Evolutionary conservation across 2,888 invertebrate species (phyloP), one percentile per base, ranked within the genome.

Genomic region (Poecilobothrus nobilitatus): DNA sequence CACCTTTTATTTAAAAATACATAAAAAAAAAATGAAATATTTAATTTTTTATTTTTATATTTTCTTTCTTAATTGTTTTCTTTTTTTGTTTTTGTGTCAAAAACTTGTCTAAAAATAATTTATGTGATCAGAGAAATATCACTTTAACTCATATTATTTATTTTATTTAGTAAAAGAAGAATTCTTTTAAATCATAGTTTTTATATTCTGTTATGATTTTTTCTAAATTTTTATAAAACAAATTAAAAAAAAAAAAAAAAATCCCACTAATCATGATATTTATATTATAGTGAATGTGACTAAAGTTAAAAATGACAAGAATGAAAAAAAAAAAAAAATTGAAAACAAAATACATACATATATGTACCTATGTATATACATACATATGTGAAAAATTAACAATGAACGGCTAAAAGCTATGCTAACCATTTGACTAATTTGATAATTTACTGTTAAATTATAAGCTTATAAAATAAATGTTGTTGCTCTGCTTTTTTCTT

Each of bases 401-500:
- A 41, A 41, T 41, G 41, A 41, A 41, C 41, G 15, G 53, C 53
- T 9, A 53, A 53, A 53, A 53, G 53, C 53, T 53, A 53, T 53
- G 53, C 53, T 53, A 53, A 53, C 53, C 53, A 53, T 53, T 53
- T n/a, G 53, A 53, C 53, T 53, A 53, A 53, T 53, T 53, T 53
- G 53, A 53, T 53, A 53, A 53, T 53, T 53, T 53, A 53, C 53
- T 53, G 53, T 53, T 53, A 53, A 53, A 53, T 53, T 53, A 53
- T 53, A 18, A 53, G 53, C 53, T 53, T 53, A 53, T 53, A 53
- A 53, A 53, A 53, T 53, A 53, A 53, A 18, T 18, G 15, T 18
- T 18, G 15, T 53, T 53, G 9, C 15, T 53, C n/a, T 53, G 6
- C 41, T 53, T 53, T 53, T 6, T 44, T 44, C 12, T 44, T 15